These are phyloP conservation scores for Sarcophaga carnaria DNA, from an alignment of 2,888 invertebrate species.

Conservation along the genomic window DNA sequence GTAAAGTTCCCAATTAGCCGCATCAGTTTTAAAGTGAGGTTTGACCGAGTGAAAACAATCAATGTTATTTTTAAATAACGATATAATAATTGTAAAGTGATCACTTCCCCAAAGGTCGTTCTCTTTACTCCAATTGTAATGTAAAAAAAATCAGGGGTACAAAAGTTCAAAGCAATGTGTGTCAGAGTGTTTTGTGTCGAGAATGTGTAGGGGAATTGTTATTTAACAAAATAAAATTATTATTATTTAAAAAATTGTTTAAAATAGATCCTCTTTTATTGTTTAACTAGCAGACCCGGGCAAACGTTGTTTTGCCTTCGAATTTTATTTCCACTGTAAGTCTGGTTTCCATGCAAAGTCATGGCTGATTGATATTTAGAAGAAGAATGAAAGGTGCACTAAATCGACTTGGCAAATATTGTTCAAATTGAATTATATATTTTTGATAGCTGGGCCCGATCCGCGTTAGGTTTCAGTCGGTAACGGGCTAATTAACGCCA, in stretches of 20 bases:
- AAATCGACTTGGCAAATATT: no score
- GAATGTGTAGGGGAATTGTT: slow-evolving; percentile 30
- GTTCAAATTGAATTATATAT: no score
- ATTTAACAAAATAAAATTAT: slow-evolving; percentile 10
- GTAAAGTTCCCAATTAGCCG: slow-evolving; percentile 7
- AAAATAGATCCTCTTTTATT: slow-evolving; percentile 30
- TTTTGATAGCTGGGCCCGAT: no score
- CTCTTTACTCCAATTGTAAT: slow-evolving; percentile 23
- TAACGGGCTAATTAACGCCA: no score
- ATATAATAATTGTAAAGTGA: slow-evolving; percentile 19
- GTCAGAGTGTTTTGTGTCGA: slow-evolving; percentile 51
- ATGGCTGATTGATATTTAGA: no score
- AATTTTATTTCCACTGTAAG: no score
- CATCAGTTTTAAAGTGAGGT: slow-evolving; percentile 23
- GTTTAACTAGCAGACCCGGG: not conserved
- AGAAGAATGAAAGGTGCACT: no score
- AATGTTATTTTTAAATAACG: not conserved
- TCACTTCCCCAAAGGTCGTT: not conserved
- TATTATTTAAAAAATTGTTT: not conserved
- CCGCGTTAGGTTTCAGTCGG: no score
- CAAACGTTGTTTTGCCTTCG: no score
- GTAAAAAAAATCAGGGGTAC: slow-evolving; percentile 11
- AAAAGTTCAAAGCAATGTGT: slow-evolving; percentile 41
- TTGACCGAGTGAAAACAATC: not conserved
- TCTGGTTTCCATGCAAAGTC: no score